These are phyloP conservation scores for Eristalinus sepulchralis DNA, from an alignment of 2,888 invertebrate species.

Conservation along the genomic window DNA sequence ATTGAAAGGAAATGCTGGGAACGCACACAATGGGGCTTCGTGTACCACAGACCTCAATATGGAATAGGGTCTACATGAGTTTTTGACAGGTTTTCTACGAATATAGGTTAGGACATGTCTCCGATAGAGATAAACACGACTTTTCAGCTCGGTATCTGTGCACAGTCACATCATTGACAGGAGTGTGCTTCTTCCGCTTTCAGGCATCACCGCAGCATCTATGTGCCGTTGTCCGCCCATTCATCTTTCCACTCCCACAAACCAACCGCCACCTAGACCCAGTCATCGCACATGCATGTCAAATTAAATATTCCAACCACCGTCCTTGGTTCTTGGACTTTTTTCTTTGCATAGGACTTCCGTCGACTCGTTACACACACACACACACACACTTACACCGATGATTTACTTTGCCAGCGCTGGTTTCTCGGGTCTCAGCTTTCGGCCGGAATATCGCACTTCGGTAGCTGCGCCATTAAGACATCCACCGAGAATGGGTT, in stretches of 20 bases:
- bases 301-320: conserved; percentile 51
- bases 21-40: no score
- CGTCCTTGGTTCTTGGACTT: conserved; percentile 24
- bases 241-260: neutral
- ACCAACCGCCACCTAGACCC: neutral
- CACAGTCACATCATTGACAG: neutral
- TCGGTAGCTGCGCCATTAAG: conserved; percentile 37
- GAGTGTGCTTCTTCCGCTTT: neutral
- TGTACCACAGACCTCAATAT: no score
- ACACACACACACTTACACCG: neutral
- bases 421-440: neutral
- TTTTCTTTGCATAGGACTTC: conserved; percentile 49
- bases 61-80: neutral
- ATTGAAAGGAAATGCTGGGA: no score
- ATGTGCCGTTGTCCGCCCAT: neutral
- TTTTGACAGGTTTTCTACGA: neutral
- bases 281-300: conserved; percentile 21
- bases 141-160: neutral
- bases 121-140: neutral
- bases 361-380: conserved; percentile 8
- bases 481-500: conserved; percentile 25
- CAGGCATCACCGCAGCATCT: neutral
- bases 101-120: neutral
- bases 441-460: conserved; percentile 42
- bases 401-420: neutral